phyloP scores from a whole-genome alignment of 2,113 vertebrate genomes.

The Gymnorhina tibicen region DNA sequence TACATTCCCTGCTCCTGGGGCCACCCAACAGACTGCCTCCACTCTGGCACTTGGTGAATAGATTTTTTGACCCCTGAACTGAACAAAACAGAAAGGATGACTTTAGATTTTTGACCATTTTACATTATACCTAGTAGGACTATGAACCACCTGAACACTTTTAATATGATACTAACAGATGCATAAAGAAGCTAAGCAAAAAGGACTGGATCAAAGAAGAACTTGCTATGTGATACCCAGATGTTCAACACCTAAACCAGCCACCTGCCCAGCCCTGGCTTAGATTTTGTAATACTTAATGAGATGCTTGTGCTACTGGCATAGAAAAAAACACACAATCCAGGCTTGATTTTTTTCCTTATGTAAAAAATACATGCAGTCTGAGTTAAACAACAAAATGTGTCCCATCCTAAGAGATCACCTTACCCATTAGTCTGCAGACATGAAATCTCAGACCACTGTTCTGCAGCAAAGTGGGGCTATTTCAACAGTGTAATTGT shows the following conservation, averaged over 20 bases:
- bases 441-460: not conserved
- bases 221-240: not conserved
- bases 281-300: not conserved
- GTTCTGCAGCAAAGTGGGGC: not conserved
- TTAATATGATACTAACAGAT: not conserved
- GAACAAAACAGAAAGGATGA: not conserved
- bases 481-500: not conserved
- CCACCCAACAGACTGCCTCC: not conserved
- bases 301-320: not conserved
- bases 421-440: not conserved
- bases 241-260: not conserved
- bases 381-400: not conserved
- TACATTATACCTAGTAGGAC: not conserved
- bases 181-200: not conserved
- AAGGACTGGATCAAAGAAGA: not conserved
- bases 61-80: not conserved
- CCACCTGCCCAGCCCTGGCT: not conserved
- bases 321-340: not conserved
- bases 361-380: not conserved
- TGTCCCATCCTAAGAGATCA: not conserved
- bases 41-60: not conserved
- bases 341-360: not conserved
- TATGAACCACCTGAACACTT: not conserved
- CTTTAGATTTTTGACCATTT: not conserved
- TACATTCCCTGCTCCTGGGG: not conserved